phyloP scores from a whole-genome alignment of 2,888 invertebrate genomes.

The Aphidius colemani region DNA sequence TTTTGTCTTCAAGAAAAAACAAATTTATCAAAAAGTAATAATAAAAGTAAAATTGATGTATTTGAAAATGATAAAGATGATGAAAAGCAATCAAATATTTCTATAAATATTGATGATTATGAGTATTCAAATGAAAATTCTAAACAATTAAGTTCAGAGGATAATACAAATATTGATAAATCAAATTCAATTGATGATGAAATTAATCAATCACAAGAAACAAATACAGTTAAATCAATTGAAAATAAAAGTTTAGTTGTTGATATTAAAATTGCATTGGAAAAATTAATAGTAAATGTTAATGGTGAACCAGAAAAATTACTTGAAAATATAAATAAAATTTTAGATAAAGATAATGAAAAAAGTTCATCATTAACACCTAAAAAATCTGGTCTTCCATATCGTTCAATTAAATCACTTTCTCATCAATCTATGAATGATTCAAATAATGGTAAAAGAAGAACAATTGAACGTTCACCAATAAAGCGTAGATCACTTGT shows the following conservation, averaged over 20 bases:
- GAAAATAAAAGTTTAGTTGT: slow-evolving; percentile 39
- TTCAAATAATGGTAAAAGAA: background rate
- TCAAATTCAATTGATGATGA: background rate
- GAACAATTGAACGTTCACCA: background rate
- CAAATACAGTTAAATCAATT: background rate
- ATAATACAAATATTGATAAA: slow-evolving; percentile 5
- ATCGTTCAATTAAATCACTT: slow-evolving; percentile 28
- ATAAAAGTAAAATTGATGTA: background rate
- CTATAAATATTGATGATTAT: slow-evolving; percentile 9
- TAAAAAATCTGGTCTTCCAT: slow-evolving; percentile 26
- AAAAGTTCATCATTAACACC: slow-evolving; percentile 18
- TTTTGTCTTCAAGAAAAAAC: slow-evolving; percentile 37
- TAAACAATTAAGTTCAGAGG: slow-evolving; percentile 7
- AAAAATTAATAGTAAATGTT: slow-evolving; percentile 41
- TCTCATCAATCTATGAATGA: slow-evolving; percentile 17
- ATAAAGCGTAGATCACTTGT: slow-evolving; percentile 27
- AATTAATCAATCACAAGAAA: background rate
- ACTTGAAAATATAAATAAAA: slow-evolving; percentile 42
- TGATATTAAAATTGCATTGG: slow-evolving; percentile 43
- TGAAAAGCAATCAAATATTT: slow-evolving; percentile 11
- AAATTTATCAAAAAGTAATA: slow-evolving; percentile 28
- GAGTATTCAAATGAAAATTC: slow-evolving; percentile 9
- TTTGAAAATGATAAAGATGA: slow-evolving; percentile 30
- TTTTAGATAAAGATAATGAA: slow-evolving; percentile 33
- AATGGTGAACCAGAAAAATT: slow-evolving; percentile 40